A percentile compares a stretch with the other conserved stretches of the same genome.
These are phyloP conservation scores for Heterochromis multidens DNA, from an alignment of 2,113 vertebrate genomes.

Conservation along the genomic window DNA sequence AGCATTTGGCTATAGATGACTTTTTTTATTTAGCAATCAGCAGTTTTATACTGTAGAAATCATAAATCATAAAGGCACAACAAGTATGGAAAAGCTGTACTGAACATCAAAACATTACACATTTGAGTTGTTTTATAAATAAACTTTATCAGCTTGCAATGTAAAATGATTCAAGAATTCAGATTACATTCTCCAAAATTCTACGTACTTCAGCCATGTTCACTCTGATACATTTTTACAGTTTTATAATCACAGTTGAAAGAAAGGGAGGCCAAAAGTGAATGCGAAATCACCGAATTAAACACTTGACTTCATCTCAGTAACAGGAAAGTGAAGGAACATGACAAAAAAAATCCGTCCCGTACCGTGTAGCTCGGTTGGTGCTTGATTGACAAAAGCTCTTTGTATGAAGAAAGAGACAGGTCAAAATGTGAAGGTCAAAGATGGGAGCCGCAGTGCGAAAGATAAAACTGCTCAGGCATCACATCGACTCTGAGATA, in stretches of 20 bases:
- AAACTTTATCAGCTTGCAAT: background rate
- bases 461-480: conserved; percentile 1
- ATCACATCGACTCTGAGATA: background rate
- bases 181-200: background rate
- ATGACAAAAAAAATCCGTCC: background rate
- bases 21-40: background rate
- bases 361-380: background rate
- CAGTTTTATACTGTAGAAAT: background rate
- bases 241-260: background rate
- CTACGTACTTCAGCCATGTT: background rate
- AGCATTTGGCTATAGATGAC: background rate
- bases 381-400: background rate
- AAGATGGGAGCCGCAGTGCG: background rate
- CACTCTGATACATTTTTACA: background rate
- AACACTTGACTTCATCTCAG: background rate
- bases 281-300: background rate
- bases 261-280: background rate
- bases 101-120: background rate
- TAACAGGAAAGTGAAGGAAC: background rate
- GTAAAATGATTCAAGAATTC: background rate
- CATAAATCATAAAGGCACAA: background rate
- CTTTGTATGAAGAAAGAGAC: background rate
- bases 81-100: background rate
- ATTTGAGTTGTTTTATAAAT: background rate
- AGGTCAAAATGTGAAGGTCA: background rate